Evolutionary conservation across 2,113 vertebrate species (phyloP), one percentile per base, ranked within the genome.

Genomic region (Thinocorus orbignyianus): DNA sequence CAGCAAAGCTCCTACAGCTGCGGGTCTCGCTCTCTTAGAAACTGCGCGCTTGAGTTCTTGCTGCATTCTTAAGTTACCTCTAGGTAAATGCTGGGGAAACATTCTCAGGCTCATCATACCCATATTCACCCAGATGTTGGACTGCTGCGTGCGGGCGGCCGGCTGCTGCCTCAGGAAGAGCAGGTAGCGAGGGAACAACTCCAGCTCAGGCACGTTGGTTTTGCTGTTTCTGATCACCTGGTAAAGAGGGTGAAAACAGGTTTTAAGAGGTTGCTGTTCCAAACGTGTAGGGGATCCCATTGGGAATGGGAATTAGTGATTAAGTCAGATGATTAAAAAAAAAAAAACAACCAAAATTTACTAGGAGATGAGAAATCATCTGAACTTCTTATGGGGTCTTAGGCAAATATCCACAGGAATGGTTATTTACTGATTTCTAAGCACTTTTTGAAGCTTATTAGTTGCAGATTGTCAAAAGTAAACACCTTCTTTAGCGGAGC

Each of bases 111-210:
- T 99, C 98, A 98, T 99, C 99, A 99, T 99, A 99, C 99, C 99
- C 99, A 99, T 99, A 98, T 99, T 99, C 98, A 99, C 99, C 99
- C 99, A 99, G 98, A 99, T 99, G 98, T 99, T 99, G 94, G 99
- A 99, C 98, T 99, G 99, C 85, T 99, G 99, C 25, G 98, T 98
- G 95, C 99, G 99, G 3, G 99, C 98, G 65, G 98, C 99, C 18
- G 99, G 99, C 97, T 99, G 99, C 97, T 99, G 99, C 85, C 99
- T 98, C 88, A 99, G 98, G 98, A 99, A 99, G 62, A 99, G 99
- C 92, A 99, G 98, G 97, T 99, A 99, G 12, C 99, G 98, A 25
- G 99, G 99, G 94, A 99, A 99, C 64, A 99, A 98, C 97, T 99
- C 99, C 88, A 99, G 97, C 95, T 99, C 99, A 4, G 99, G 93